Evolutionary conservation across 1,140 invertebrate species (phyloP).

Genomic region (Drosophila ohnishii): DNA sequence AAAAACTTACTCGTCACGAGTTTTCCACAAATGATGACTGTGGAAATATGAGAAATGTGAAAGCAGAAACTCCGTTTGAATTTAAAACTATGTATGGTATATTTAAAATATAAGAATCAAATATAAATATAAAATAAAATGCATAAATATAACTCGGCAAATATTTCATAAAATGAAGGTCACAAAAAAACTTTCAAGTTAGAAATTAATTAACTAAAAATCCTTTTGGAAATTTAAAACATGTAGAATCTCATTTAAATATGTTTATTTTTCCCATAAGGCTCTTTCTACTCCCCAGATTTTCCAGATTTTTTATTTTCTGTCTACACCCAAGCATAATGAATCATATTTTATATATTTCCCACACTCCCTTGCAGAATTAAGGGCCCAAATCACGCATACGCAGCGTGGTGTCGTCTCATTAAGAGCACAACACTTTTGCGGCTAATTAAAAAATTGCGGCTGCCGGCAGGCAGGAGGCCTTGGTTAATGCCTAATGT

Average conservation of each 20-base stretch:
- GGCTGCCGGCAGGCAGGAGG: not conserved
- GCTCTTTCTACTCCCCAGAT: not conserved
- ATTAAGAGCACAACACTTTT: slow-evolving; percentile 28
- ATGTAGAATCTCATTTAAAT: not conserved
- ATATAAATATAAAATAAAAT: not conserved
- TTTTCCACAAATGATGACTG: slow-evolving; percentile 32
- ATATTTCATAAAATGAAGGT: too few relatives aligned
- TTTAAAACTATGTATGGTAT: not conserved
- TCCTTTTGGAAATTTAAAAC: not conserved
- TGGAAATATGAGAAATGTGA: slow-evolving; percentile 3
- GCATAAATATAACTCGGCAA: too few relatives aligned
- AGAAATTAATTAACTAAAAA: not conserved
- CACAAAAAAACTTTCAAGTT: not conserved
- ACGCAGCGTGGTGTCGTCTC: slow-evolving; percentile 14
- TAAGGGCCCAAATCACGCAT: slow-evolving; percentile 16
- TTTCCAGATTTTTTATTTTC: not conserved
- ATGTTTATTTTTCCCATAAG: not conserved
- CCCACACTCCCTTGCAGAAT: not conserved
- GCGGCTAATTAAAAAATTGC: slow-evolving; percentile 39
- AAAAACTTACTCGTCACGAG: slow-evolving; percentile 30
- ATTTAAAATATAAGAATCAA: not conserved
- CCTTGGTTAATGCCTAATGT: not conserved
- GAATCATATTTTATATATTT: not conserved
- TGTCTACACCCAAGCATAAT: not conserved
- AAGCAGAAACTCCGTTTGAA: not conserved